Base-by-base conservation (phyloP, 2,888 invertebrate species). In the Leptogaster cylindrica region DNA sequence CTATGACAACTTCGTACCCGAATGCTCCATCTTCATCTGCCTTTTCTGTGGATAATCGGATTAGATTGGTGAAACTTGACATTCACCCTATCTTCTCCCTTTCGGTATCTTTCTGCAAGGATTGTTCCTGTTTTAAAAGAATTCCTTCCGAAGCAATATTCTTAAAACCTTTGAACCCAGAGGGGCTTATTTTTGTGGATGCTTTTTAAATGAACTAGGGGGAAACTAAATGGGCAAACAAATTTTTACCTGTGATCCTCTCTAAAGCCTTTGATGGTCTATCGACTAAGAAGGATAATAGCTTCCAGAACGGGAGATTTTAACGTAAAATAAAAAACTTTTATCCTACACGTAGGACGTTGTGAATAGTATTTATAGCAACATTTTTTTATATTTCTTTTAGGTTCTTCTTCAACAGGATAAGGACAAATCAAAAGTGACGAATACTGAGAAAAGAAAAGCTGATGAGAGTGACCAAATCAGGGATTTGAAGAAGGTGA, bases 401-500 rank as follows among this genome's bases (percentile, higher is more conserved):
- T 84, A 88, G 77, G 73, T 78, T 20, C 72, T 76, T 61, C 72
- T 76, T 36, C 84, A 84, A 78, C 82, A 83, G 70, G 84, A 85
- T 67, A 87, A 88, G 75, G 89, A 88, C 76, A 88, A 88, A 77
- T 84, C 84, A 73, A 87, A 87, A 80, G 81, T 87, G 74, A 81
- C 84, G 50, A 85, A 86, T 73, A 87, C 89, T 63, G 92, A 92
- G 78, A 93, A 93, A 78, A 83, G 92, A 74, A 92, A 92, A 84
- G 90, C 91, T 10, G 92, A 92, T 76, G 92, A 92, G 75, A 86
- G 86, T 2, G 92, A 92, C 72, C 87, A 89, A 73, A 89, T 89
- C 78, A 92, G 92, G 79, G 92, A 92, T 81, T 85, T 92, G 75
- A 93, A 93, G 83, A 93, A 92, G 89, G 92, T 92, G 82, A 79